Percentiles rank a stretch among this genome's conserved stretches.
These are phyloP conservation scores for Leptinotarsa texana DNA, from an alignment of 1,140 invertebrate genomes.

Conservation along the genomic window DNA sequence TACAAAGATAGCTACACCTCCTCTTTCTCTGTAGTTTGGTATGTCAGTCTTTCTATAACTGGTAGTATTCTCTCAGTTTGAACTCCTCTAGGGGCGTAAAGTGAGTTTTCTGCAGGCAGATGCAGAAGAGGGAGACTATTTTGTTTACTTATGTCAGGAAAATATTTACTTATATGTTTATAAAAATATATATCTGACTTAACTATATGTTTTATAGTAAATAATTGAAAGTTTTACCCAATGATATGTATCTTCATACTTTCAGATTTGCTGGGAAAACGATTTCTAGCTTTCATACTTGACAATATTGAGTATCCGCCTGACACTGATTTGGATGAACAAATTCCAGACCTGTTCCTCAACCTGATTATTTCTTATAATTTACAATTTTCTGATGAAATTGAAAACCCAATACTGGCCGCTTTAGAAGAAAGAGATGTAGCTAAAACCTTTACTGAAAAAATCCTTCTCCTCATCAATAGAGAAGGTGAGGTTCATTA, in stretches of 20 bases:
- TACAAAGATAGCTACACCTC: no score
- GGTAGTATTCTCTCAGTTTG: no score
- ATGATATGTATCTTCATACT: constrained; percentile 37
- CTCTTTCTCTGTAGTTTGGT: no score
- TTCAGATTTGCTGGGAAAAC: constrained; percentile 76
- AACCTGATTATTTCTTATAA: constrained; percentile 85
- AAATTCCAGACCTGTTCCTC: constrained; percentile 81
- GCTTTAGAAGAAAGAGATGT: constrained; percentile 70
- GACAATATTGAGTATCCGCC: constrained; percentile 79
- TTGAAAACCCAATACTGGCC: constrained; percentile 77
- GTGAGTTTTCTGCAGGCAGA: no score
- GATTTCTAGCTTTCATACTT: constrained; percentile 79
- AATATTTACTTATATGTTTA: no score
- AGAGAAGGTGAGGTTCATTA: constrained; percentile 73
- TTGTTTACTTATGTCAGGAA: no score
- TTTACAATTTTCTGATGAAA: constrained; percentile 73
- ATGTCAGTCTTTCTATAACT: no score
- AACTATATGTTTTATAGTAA: no score
- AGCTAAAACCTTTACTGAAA: constrained; percentile 88
- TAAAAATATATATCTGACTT: no score
- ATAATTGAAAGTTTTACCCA: neutral
- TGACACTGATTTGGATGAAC: constrained; percentile 75
- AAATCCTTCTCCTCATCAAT: constrained; percentile 83
- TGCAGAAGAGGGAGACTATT: no score
- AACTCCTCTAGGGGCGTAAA: no score